These are phyloP conservation scores for Spongia lamella DNA, from an alignment of 37 sponge, comb jelly and placozoan genomes.

Conservation along the genomic window DNA sequence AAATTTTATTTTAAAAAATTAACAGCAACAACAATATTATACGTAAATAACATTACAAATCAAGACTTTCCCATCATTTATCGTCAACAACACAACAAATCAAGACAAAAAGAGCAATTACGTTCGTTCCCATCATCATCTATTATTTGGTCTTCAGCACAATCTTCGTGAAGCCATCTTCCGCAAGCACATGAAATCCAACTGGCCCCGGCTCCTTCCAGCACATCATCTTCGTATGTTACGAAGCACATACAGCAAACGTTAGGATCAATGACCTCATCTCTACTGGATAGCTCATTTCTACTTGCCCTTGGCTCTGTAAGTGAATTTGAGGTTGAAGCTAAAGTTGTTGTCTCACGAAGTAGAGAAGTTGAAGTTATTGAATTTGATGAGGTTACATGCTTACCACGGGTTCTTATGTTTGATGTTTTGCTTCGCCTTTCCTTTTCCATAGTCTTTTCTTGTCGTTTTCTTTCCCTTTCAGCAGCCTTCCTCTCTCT, in stretches of 20 bases:
- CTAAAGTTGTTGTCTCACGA: no score
- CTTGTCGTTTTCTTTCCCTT: neutral
- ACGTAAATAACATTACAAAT: no score
- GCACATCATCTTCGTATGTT: constrained; percentile 18
- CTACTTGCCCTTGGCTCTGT: neutral
- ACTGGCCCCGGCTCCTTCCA: constrained; percentile 10
- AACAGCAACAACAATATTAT: no score
- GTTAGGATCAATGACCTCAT: neutral
- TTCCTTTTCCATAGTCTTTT: neutral
- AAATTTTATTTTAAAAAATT: no score
- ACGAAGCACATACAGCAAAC: constrained; percentile 20
- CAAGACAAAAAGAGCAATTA: no score
- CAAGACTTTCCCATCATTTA: no score
- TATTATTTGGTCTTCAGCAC: neutral
- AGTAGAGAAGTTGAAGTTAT: neutral
- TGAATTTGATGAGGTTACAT: neutral
- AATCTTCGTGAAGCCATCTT: constrained; percentile 52
- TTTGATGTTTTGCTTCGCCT: neutral
- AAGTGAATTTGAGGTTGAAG: no score
- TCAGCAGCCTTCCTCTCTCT: neutral
- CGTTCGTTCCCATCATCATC: constrained; percentile 20
- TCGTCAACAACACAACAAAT: no score
- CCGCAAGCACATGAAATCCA: constrained; percentile 36
- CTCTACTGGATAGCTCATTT: neutral
- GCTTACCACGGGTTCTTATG: neutral